Evolutionary conservation across 2,797 vertebrate genomes (phyloP).

Genomic region (Corythornis leucogaster): DNA sequence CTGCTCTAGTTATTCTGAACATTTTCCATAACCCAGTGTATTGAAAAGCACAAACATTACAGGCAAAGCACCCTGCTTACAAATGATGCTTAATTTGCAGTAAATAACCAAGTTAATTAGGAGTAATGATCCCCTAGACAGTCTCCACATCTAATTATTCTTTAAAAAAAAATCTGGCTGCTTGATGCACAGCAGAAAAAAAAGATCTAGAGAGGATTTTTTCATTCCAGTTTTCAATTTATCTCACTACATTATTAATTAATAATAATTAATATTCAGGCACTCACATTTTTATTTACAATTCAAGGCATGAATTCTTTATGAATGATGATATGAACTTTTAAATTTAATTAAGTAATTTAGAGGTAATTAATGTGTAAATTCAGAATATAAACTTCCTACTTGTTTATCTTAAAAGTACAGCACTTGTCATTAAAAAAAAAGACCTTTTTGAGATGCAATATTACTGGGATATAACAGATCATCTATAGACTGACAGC

Average conservation of each 20-base stretch:
- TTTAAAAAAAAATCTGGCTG: constrained; percentile 68
- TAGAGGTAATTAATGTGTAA: constrained; percentile 92
- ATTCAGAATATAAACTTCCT: constrained; percentile 77
- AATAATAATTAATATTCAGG: constrained; percentile 96
- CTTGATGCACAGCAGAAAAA: constrained; percentile 69
- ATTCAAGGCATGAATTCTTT: constrained; percentile 95
- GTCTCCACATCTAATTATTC: constrained; percentile 87
- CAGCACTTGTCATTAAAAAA: constrained; percentile 44
- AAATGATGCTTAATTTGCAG: constrained; percentile 85
- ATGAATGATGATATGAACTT: constrained; percentile 88
- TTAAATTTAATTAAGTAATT: constrained; percentile 96
- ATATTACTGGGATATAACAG: constrained; percentile 25
- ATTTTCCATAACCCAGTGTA: constrained; percentile 36
- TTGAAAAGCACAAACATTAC: constrained; percentile 53
- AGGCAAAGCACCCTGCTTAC: constrained; percentile 77
- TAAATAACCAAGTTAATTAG: constrained; percentile 94
- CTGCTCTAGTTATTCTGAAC: constrained; percentile 10
- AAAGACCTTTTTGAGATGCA: constrained; percentile 68
- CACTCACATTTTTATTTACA: constrained; percentile 89
- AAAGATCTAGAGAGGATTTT: constrained; percentile 78
- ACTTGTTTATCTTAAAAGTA: constrained; percentile 74
- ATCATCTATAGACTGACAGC: constrained; percentile 24
- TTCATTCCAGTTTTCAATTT: constrained; percentile 78
- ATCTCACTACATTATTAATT: constrained; percentile 94
- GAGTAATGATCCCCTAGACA: constrained; percentile 91